These are phyloP conservation scores for Dryoscopus gambensis DNA, from an alignment of 2,113 vertebrate species.

Conservation along the genomic window DNA sequence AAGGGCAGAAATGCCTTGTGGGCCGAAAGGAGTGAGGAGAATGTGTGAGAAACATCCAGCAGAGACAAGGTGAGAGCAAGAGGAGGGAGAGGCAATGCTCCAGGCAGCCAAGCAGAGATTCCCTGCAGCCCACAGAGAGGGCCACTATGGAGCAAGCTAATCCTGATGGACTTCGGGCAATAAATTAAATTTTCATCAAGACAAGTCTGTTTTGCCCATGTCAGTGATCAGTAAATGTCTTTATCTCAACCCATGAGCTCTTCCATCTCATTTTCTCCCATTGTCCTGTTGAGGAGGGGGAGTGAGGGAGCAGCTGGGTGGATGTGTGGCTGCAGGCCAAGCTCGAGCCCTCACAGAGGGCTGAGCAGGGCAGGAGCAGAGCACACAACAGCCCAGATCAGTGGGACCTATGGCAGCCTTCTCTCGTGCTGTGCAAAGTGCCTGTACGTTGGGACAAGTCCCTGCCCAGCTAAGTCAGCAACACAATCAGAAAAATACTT, in stretches of 20 bases:
- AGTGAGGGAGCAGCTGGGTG: background rate
- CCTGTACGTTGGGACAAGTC: background rate
- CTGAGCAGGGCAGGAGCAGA: background rate
- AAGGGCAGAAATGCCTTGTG: background rate
- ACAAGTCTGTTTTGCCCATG: background rate
- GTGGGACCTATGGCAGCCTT: background rate
- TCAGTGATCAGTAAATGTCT: background rate
- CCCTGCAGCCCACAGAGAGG: background rate
- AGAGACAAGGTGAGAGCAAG: background rate
- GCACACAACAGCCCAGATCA: background rate
- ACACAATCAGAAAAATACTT: background rate
- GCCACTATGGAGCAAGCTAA: background rate
- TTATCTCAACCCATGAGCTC: background rate
- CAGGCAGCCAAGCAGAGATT: background rate
- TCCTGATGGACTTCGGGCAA: background rate
- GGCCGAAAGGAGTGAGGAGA: background rate
- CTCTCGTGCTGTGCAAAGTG: background rate
- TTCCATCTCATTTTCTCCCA: background rate
- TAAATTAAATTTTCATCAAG: background rate
- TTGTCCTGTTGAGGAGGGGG: background rate
- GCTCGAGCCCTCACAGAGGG: background rate
- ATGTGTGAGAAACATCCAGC: background rate
- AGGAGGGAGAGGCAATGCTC: background rate
- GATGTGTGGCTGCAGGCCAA: background rate
- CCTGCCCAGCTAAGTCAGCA: background rate